Evolutionary conservation across 2,888 invertebrate species (phyloP).

Genomic region (Pammene aurita): DNA sequence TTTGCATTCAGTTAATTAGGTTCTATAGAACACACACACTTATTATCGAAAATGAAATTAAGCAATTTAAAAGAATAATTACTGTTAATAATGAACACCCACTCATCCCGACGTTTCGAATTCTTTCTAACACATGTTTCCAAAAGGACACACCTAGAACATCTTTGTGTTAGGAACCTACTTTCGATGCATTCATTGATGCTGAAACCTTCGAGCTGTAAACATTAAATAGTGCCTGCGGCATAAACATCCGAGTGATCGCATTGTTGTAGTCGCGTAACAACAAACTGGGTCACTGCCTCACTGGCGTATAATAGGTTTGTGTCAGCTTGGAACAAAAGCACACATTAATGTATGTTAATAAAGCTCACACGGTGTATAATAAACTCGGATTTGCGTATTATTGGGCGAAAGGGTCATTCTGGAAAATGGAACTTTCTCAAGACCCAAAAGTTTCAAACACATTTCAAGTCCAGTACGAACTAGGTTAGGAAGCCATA

Average conservation of each 20-base stretch:
- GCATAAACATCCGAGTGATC: slow-evolving; percentile 23
- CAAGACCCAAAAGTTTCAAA: slow-evolving; percentile 14
- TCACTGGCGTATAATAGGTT: slow-evolving; percentile 55
- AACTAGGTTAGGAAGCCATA: slow-evolving; percentile 68
- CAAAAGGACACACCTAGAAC: too few species aligned
- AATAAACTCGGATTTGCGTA: slow-evolving; percentile 32
- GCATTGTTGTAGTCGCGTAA: slow-evolving; percentile 51
- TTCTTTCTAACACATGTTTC: too few species aligned
- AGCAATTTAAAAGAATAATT: too few species aligned
- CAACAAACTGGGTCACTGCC: slow-evolving; percentile 55
- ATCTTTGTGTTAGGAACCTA: too few species aligned
- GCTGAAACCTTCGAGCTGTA: too few species aligned
- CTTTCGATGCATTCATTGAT: too few species aligned
- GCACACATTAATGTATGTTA: slow-evolving; percentile 50
- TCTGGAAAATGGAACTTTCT: slow-evolving; percentile 8
- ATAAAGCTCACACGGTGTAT: slow-evolving; percentile 42
- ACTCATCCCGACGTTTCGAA: too few species aligned
- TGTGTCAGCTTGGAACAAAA: slow-evolving; percentile 56
- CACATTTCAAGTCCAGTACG: slow-evolving; percentile 1
- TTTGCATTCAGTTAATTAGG: slow-evolving; percentile 2
- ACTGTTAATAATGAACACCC: too few species aligned
- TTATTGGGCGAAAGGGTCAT: slow-evolving; percentile 23
- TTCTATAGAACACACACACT: not conserved
- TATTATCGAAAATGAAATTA: not conserved
- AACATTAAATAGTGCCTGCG: too few species aligned